Conservation (phyloP, 1,140 invertebrate genomes). For the Cherax destructor region DNA sequence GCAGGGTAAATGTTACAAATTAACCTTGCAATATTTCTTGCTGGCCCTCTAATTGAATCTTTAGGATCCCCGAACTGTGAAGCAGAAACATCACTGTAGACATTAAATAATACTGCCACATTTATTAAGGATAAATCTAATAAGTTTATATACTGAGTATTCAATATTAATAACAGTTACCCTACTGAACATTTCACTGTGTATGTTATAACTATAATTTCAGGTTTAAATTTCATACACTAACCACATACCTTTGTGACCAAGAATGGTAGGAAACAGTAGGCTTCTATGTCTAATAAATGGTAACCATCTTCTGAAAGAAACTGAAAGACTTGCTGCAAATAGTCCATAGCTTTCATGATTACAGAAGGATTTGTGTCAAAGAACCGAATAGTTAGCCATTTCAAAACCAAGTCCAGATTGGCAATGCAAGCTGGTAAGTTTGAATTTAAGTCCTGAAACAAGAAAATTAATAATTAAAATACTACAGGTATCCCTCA, state of each 20-base stretch:
- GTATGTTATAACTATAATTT: too few species aligned
- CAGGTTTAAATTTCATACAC: too few species aligned
- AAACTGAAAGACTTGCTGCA: constrained; percentile 87
- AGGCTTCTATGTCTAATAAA: constrained; percentile 92
- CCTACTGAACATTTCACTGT: too few species aligned
- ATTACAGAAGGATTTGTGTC: constrained; percentile 99
- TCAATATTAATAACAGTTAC: too few species aligned
- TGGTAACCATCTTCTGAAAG: constrained; percentile 88
- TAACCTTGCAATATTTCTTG: constrained; percentile 89
- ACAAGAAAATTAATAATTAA: constrained; percentile 1
- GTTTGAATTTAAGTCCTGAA: constrained; percentile 78
- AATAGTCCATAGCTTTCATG: constrained; percentile 94
- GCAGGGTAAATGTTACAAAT: constrained; percentile 91
- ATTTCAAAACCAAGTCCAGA: constrained; percentile 96
- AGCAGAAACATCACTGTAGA: neutral
- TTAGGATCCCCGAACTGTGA: constrained; percentile 94
- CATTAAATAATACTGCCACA: too few species aligned
- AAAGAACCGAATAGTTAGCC: constrained; percentile 96
- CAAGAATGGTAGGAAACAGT: constrained; percentile 95
- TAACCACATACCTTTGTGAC: constrained; percentile 85
- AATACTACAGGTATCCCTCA: too few species aligned
- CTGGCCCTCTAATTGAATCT: constrained; percentile 92
- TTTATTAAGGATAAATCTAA: too few species aligned
- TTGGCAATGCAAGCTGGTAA: constrained; percentile 89
- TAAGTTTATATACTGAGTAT: too few species aligned